Conservation (phyloP, 2,113 vertebrate species). For the Paralichthys olivaceus region DNA sequence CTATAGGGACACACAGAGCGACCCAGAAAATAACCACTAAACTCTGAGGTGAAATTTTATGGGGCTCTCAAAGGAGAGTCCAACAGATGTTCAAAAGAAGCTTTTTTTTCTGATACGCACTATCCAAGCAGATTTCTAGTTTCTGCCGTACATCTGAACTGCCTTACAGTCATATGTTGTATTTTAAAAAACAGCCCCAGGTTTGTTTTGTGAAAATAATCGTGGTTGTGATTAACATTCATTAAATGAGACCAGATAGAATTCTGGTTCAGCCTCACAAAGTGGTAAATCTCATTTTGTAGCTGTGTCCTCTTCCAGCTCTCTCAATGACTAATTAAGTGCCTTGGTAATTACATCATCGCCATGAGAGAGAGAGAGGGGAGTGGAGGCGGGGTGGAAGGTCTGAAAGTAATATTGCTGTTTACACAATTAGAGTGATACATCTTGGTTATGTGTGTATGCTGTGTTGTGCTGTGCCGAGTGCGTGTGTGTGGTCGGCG, state of each 20-base stretch:
- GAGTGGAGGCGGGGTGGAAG: conserved; percentile 52
- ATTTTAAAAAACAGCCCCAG: conserved; percentile 17
- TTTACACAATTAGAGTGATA: conserved; percentile 66
- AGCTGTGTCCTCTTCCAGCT: conserved; percentile 29
- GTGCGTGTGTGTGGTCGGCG: conserved; percentile 66
- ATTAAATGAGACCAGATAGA: conserved; percentile 14
- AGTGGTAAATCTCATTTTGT: conserved; percentile 52
- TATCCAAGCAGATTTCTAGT: conserved; percentile 42
- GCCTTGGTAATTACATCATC: conserved; percentile 80
- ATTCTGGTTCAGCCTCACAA: conserved; percentile 28
- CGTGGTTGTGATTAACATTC: conserved; percentile 43
- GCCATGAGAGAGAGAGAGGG: conserved; percentile 53
- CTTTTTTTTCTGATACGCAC: conserved; percentile 18
- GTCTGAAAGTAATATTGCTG: conserved; percentile 59
- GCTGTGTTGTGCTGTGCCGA: conserved; percentile 29
- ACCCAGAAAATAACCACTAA: conserved; percentile 71
- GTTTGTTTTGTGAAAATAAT: conserved; percentile 19
- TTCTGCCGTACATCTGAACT: conserved; percentile 5
- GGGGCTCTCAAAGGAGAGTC: conserved; percentile 74
- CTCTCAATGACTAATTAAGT: conserved; percentile 83
- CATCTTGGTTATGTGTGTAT: conserved; percentile 58
- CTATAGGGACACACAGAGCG: conserved; percentile 72
- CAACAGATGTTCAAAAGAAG: conserved; percentile 74
- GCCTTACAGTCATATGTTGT: conserved; percentile 20
- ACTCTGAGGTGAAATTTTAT: conserved; percentile 76